Conservation (phyloP, 2,797 vertebrate species). For the Danio tinwini region DNA sequence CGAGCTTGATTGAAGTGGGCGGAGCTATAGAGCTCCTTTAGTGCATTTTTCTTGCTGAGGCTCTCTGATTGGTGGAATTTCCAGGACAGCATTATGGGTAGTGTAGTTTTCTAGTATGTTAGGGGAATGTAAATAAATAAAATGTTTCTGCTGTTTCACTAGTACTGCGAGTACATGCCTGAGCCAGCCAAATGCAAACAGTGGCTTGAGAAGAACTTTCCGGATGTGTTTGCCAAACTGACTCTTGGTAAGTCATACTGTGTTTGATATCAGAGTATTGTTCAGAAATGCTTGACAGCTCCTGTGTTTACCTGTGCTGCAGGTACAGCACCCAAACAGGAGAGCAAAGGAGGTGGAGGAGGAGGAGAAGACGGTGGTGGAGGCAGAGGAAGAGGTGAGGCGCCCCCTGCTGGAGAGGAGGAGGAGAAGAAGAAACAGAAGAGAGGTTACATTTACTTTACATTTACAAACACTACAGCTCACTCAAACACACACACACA, state of each 20-base stretch:
- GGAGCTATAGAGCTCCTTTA: no score
- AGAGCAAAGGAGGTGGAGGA: conserved; percentile 73
- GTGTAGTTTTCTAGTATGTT: no score
- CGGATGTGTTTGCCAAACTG: conserved; percentile 95
- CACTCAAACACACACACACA: no score
- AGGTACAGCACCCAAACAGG: conserved; percentile 89
- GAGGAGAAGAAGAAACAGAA: conserved; percentile 99
- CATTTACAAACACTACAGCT: not conserved
- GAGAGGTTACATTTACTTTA: conserved; percentile 80
- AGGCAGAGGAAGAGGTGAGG: conserved; percentile 78
- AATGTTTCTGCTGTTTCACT: conserved; percentile 45
- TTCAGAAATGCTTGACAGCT: no score
- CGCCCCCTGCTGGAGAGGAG: conserved; percentile 86
- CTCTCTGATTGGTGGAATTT: no score
- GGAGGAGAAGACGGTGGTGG: conserved; percentile 2
- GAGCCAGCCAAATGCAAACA: conserved; percentile 97
- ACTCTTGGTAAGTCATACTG: conserved; percentile 85
- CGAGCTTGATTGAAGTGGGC: no score
- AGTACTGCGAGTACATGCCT: conserved; percentile 99
- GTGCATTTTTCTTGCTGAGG: no score
- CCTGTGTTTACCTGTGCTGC: conserved; percentile 4
- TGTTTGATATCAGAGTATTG: not conserved
- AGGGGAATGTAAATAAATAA: not conserved
- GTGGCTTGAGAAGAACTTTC: conserved; percentile 99
- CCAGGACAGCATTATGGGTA: no score